Percentiles rank a stretch among this genome's conserved stretches.
Conservation (phyloP, 2,797 vertebrate species). For the Sebastes elongatus region DNA sequence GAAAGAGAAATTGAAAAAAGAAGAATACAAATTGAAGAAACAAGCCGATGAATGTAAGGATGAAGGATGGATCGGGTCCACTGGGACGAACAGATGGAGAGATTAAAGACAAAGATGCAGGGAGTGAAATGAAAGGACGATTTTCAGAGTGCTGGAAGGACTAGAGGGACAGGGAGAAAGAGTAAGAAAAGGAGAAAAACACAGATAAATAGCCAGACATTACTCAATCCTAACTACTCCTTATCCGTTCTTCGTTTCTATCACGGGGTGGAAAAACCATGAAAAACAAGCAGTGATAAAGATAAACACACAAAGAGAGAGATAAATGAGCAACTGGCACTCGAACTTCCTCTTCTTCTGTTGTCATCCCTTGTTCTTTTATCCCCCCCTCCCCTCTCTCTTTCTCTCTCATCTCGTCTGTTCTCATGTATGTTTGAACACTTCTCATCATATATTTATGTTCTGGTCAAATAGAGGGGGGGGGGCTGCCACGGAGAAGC, state of each 20-base stretch:
- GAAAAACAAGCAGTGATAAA: background rate
- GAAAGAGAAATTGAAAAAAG: background rate
- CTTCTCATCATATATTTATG: constrained; percentile 62
- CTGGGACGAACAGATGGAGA: constrained; percentile 13
- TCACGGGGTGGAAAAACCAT: background rate
- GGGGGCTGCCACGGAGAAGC: constrained; percentile 1
- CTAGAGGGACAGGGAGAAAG: background rate
- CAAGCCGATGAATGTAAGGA: background rate
- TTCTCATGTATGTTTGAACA: constrained; percentile 72
- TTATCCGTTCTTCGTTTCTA: background rate
- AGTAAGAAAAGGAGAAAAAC: background rate
- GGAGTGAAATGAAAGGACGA: background rate
- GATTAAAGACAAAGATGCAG: constrained; percentile 14
- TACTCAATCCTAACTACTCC: background rate
- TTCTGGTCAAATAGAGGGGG: constrained; percentile 13
- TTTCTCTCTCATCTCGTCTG: constrained; percentile 31
- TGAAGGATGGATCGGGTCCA: constrained; percentile 3
- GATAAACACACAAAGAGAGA: constrained; percentile 1
- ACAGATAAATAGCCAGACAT: background rate
- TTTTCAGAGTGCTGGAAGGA: background rate
- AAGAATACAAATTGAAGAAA: background rate
- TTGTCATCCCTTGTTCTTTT: constrained; percentile 27
- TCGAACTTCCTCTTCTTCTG: background rate
- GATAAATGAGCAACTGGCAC: background rate
- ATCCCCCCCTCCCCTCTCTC: background rate